These are phyloP conservation scores for Idris sp. DNA, from an alignment of 1,140 invertebrate genomes.

Conservation along the genomic window DNA sequence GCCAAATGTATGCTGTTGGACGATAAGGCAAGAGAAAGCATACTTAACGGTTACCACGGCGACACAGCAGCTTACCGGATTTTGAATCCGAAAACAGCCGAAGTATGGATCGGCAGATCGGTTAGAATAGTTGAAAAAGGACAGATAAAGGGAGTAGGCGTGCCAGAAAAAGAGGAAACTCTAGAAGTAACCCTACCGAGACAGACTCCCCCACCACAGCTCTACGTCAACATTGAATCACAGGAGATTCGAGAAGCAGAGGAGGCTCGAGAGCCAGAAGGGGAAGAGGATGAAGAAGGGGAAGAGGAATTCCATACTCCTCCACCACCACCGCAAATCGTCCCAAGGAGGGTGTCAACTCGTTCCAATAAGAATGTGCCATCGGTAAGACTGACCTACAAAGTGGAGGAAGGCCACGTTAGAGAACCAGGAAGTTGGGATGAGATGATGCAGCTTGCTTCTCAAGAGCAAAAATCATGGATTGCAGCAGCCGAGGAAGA, in stretches of 20 bases:
- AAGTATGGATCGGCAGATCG: constrained; percentile 8
- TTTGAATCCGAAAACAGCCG: constrained; percentile 30
- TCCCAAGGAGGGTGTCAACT: constrained; percentile 16
- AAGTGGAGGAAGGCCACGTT: neutral
- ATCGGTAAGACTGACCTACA: constrained; percentile 2
- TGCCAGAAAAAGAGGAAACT: too few relatives aligned
- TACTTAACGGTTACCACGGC: constrained; percentile 62
- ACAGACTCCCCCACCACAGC: too few relatives aligned
- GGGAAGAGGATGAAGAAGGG: too few relatives aligned
- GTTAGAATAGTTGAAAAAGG: constrained; percentile 1
- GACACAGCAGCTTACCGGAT: constrained; percentile 63
- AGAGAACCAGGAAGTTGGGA: constrained; percentile 1
- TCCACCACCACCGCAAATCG: neutral
- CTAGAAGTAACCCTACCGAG: too few relatives aligned
- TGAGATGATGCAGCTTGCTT: constrained; percentile 10
- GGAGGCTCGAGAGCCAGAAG: too few relatives aligned
- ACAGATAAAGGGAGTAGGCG: too few relatives aligned
- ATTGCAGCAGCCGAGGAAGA: constrained; percentile 12
- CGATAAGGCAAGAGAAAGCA: constrained; percentile 61
- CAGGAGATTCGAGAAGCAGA: too few relatives aligned
- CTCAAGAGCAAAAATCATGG: constrained; percentile 11
- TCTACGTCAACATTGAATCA: too few relatives aligned
- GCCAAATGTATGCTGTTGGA: constrained; percentile 61
- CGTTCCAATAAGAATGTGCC: constrained; percentile 17
- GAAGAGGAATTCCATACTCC: too few relatives aligned